Conservation (phyloP, 2,113 vertebrate species). For the Datnioides undecimradiatus region DNA sequence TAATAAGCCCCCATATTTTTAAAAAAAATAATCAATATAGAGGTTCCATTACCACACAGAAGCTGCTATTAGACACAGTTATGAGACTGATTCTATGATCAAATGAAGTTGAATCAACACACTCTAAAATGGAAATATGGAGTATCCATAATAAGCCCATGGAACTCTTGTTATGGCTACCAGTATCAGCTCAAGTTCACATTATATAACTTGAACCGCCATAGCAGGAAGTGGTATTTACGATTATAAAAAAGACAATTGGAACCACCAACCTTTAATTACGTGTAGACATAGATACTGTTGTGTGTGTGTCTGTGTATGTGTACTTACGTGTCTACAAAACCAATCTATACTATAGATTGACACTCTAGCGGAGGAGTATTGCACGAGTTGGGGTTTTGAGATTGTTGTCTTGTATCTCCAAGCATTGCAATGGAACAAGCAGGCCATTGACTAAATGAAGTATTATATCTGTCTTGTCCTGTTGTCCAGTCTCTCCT, state of each 20-base stretch:
- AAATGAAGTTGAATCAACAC: slow-evolving; percentile 67
- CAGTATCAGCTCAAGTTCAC: slow-evolving; percentile 65
- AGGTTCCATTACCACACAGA: slow-evolving; percentile 48
- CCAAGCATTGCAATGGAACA: slow-evolving; percentile 74
- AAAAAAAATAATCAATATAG: slow-evolving; percentile 30
- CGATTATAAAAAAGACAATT: slow-evolving; percentile 79
- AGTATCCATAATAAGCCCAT: slow-evolving; percentile 59
- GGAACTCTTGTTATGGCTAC: slow-evolving; percentile 72
- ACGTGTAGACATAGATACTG: slow-evolving; percentile 71
- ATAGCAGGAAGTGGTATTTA: slow-evolving; percentile 69
- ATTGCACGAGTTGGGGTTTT: slow-evolving; percentile 73
- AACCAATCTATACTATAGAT: slow-evolving; percentile 81
- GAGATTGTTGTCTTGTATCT: slow-evolving; percentile 59
- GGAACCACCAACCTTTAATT: slow-evolving; percentile 61
- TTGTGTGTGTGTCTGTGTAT: slow-evolving; percentile 63
- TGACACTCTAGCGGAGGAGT: slow-evolving; percentile 73
- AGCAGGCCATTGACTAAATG: slow-evolving; percentile 73
- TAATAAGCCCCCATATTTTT: slow-evolving; percentile 29
- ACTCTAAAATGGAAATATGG: slow-evolving; percentile 71
- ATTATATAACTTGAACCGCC: slow-evolving; percentile 72
- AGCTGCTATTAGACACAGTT: slow-evolving; percentile 57
- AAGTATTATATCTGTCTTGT: slow-evolving; percentile 61
- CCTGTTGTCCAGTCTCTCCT: slow-evolving; percentile 39
- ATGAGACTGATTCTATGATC: slow-evolving; percentile 45
- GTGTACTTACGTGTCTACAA: slow-evolving; percentile 72